Conservation (phyloP, 2,113 vertebrate species). For the Rhabdornis inornatus region DNA sequence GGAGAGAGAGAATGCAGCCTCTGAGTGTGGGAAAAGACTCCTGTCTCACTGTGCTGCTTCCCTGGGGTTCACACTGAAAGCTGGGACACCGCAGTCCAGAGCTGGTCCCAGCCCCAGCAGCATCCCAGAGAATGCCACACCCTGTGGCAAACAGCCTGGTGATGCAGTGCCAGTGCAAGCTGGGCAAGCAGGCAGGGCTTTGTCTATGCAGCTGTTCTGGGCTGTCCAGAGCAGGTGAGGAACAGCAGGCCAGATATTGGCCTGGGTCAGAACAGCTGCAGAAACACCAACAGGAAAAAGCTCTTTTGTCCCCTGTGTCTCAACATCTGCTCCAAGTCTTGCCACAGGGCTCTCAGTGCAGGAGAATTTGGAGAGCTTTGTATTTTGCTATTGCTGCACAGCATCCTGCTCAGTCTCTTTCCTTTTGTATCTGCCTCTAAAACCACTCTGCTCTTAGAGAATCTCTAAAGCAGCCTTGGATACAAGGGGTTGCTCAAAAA, state of each 20-base stretch:
- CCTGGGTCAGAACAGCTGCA: background rate
- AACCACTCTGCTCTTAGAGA: background rate
- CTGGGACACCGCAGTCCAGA: background rate
- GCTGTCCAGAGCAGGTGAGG: background rate
- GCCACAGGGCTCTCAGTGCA: background rate
- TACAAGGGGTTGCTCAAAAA: background rate
- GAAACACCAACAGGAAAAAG: background rate
- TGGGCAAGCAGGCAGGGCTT: fast-evolving
- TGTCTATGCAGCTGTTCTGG: fast-evolving
- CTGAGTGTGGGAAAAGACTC: background rate
- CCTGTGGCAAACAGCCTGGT: background rate
- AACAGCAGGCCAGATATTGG: background rate
- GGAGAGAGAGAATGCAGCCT: background rate
- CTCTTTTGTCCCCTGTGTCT: background rate
- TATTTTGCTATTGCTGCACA: background rate
- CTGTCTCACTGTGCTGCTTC: background rate
- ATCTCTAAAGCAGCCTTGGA: background rate
- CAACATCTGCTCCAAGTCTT: background rate
- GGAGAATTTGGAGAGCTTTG: background rate
- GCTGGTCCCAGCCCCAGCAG: background rate
- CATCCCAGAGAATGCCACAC: background rate
- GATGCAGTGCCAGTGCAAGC: background rate
- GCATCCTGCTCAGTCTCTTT: background rate
- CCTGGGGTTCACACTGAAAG: fast-evolving
- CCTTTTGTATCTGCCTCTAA: background rate